Percentiles rank a stretch among this genome's conserved stretches.
phyloP scores from a whole-genome alignment of 1,140 invertebrate genomes.

The Calliphora vicina region DNA sequence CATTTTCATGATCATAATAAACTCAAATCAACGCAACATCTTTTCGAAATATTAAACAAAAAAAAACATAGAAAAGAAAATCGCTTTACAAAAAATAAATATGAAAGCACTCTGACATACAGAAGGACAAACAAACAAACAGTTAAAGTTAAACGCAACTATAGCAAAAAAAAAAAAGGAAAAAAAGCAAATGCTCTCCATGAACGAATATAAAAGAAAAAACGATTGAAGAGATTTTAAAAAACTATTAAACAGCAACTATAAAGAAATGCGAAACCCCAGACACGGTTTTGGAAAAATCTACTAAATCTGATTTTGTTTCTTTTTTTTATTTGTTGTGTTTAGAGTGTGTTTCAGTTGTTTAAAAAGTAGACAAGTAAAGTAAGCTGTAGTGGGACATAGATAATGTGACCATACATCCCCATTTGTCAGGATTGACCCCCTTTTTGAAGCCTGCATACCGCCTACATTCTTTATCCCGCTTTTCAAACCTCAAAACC shows the following conservation, averaged over 20 bases:
- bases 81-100: background rate
- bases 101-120: slow-evolving; percentile 12
- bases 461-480: too few species aligned
- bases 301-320: slow-evolving; percentile 6
- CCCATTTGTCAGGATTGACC: too few species aligned
- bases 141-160: background rate
- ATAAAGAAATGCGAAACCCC: slow-evolving; percentile 1
- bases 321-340: background rate
- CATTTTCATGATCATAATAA: slow-evolving; percentile 14
- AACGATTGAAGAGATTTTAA: background rate
- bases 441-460: too few species aligned
- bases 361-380: background rate
- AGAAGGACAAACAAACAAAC: slow-evolving; percentile 3
- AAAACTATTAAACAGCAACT: background rate
- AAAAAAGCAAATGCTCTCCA: background rate
- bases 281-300: background rate
- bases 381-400: background rate
- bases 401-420: too few species aligned
- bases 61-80: background rate
- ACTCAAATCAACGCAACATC: slow-evolving; percentile 9
- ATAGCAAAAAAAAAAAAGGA: background rate
- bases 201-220: background rate
- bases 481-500: too few species aligned
- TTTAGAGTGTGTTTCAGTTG: background rate
- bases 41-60: background rate